Percentiles rank a stretch among this genome's conserved stretches.
phyloP scores from a whole-genome alignment of 2,113 vertebrate genomes.

The Candoia aspera region DNA sequence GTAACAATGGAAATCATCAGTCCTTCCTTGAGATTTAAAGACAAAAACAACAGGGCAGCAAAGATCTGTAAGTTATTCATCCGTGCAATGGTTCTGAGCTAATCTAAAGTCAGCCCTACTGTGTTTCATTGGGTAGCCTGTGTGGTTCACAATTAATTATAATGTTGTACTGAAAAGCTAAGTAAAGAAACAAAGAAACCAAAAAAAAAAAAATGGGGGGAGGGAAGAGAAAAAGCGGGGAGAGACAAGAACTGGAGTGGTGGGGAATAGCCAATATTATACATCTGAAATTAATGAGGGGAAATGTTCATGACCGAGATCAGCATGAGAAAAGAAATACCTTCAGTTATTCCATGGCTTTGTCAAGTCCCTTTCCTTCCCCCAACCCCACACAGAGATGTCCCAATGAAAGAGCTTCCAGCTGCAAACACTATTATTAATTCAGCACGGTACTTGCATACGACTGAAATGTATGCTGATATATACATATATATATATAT shows the following conservation, averaged over 20 bases:
- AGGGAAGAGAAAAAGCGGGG: background rate
- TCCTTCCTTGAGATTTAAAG: background rate
- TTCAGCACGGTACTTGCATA: slow-evolving; percentile 1
- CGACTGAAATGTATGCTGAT: slow-evolving; percentile 5
- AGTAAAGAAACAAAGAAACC: background rate
- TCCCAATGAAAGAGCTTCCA: background rate
- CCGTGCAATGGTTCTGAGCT: background rate
- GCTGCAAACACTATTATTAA: slow-evolving; percentile 8
- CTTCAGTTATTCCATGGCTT: slow-evolving; percentile 10
- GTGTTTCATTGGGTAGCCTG: background rate
- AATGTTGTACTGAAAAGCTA: background rate
- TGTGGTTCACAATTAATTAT: background rate
- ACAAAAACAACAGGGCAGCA: background rate
- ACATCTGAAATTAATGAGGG: slow-evolving; percentile 1
- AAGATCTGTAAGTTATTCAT: background rate
- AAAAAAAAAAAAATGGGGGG: background rate
- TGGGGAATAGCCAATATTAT: background rate
- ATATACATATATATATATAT: too few species aligned
- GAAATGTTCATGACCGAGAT: slow-evolving; percentile 16
- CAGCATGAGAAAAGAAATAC: background rate
- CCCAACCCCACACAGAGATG: background rate
- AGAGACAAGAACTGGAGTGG: too few species aligned
- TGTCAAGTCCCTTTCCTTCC: background rate
- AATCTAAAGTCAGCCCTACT: background rate
- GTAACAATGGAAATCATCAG: background rate